phyloP scores from a whole-genome alignment of 2,113 vertebrate species.

The human (Homo sapiens) region DNA sequence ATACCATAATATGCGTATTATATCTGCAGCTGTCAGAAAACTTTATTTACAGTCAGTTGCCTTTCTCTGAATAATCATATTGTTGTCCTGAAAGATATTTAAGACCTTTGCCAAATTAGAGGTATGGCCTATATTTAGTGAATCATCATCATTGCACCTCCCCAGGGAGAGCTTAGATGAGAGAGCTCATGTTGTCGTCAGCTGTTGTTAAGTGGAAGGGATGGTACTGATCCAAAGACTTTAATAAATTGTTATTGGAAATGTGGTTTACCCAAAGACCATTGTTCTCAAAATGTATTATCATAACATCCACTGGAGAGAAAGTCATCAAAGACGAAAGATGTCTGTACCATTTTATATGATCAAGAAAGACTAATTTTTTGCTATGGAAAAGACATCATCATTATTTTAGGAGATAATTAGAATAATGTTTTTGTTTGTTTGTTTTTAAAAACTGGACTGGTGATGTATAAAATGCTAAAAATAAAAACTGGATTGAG shows the following conservation, averaged over 20 bases:
- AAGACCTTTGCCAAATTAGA: constrained; percentile 11
- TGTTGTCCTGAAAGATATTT: background rate
- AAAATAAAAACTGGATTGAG: background rate
- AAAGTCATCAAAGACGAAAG: background rate
- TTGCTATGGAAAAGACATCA: background rate
- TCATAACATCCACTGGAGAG: background rate
- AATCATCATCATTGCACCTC: background rate
- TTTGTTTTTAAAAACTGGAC: background rate
- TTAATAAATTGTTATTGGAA: background rate
- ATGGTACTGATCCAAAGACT: background rate
- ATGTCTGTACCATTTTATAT: background rate
- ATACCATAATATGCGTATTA: background rate
- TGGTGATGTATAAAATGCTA: background rate
- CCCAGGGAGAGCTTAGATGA: background rate
- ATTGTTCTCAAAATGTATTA: constrained; percentile 11
- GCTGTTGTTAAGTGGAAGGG: background rate
- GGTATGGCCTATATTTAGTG: background rate
- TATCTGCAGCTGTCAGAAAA: background rate
- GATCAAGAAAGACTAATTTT: background rate
- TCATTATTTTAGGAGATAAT: constrained; percentile 4
- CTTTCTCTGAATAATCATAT: background rate
- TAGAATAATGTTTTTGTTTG: background rate
- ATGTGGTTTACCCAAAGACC: background rate
- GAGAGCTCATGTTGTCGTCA: background rate
- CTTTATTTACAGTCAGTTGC: background rate